Evolutionary conservation across 1,140 invertebrate species (phyloP).

Genomic region (Macrotrachela quadricornifera): DNA sequence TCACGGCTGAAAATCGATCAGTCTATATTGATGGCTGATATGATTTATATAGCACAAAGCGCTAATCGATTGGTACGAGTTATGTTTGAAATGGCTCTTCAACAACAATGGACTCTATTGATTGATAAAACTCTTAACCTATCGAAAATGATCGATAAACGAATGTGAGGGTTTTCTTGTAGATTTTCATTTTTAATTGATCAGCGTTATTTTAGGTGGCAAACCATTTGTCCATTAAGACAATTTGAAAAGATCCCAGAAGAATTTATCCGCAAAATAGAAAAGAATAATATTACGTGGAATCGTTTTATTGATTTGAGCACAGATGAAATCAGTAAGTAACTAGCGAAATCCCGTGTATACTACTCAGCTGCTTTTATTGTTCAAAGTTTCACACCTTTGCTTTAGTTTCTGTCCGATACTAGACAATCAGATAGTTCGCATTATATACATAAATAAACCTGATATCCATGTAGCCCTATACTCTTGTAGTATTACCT

Average conservation of each 20-base stretch:
- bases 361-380: no score
- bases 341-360: no score
- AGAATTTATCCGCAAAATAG: constrained; percentile 88
- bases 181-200: no score
- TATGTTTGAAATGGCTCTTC: constrained; percentile 77
- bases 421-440: no score
- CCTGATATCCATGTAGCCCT: no score
- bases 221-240: constrained; percentile 88
- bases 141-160: constrained; percentile 93
- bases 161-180: constrained; percentile 47
- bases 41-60: constrained; percentile 94
- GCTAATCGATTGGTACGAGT: constrained; percentile 79
- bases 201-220: constrained; percentile 44
- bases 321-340: constrained; percentile 81
- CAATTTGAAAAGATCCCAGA: constrained; percentile 96
- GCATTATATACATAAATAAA: no score
- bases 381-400: no score
- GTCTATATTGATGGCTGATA: constrained; percentile 92
- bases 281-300: constrained; percentile 58
- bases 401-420: no score
- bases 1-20: constrained; percentile 93
- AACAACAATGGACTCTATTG: constrained; percentile 82
- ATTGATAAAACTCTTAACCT: constrained; percentile 82
- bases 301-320: constrained; percentile 72
- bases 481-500: no score